Evolutionary conservation across 2,888 invertebrate species (phyloP).

Genomic region (Eledona agricola): DNA sequence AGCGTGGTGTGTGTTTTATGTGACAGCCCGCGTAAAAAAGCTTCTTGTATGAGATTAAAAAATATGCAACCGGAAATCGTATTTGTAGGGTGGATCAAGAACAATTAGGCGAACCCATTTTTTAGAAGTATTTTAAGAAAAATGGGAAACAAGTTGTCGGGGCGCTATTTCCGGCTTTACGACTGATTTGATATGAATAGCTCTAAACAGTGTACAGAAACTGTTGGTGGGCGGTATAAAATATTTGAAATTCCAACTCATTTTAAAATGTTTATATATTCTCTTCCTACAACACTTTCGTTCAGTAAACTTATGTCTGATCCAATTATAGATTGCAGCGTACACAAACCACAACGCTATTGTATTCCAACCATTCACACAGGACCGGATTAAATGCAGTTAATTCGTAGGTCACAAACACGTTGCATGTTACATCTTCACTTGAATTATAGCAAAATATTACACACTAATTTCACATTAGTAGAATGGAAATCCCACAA

Average conservation of each 20-base stretch:
- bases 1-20: too few relatives aligned
- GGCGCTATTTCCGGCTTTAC: constrained; percentile 24
- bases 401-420: constrained; percentile 13
- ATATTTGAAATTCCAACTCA: constrained; percentile 7
- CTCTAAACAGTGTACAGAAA: constrained; percentile 29
- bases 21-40: too few relatives aligned
- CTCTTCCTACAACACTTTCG: constrained; percentile 12
- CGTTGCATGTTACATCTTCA: constrained; percentile 12
- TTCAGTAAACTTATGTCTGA: constrained; percentile 34
- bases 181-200: constrained; percentile 30
- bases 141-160: constrained; percentile 17
- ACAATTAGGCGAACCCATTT: too few relatives aligned
- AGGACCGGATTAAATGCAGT: constrained; percentile 24
- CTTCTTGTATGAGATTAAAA: too few relatives aligned
- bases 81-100: too few relatives aligned
- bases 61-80: too few relatives aligned
- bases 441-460: constrained; percentile 16
- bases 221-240: constrained; percentile 32
- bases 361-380: constrained; percentile 25
- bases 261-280: constrained; percentile 28
- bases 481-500: constrained; percentile 16
- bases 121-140: constrained; percentile 11
- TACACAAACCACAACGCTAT: constrained; percentile 32
- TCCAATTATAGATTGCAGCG: constrained; percentile 42
- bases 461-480: constrained; percentile 12